Percentiles rank a stretch among this genome's conserved stretches.
phyloP scores from a whole-genome alignment of 2,113 vertebrate genomes.

The Gambusia holbrooki region DNA sequence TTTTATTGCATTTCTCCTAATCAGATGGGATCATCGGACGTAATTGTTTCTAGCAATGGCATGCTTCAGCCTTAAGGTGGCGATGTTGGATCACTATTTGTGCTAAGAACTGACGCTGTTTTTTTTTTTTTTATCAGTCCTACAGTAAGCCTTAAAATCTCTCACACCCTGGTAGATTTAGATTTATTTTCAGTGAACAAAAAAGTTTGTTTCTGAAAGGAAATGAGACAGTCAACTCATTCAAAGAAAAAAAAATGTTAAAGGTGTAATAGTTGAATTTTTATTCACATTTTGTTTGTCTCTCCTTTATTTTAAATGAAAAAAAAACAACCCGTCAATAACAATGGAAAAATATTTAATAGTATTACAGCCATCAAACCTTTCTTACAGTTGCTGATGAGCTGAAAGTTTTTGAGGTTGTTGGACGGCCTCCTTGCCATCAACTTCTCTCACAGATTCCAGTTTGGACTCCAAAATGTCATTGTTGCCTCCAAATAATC shows the following conservation, averaged over 20 bases:
- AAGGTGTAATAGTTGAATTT: no score
- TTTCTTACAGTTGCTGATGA: no score
- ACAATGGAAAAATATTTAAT: neutral
- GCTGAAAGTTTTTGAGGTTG: no score
- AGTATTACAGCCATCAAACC: no score
- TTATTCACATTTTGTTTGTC: neutral
- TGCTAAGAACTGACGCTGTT: no score
- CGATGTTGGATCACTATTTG: conserved; percentile 22
- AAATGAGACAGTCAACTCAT: no score
- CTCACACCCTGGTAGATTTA: neutral
- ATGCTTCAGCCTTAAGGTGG: conserved; percentile 40
- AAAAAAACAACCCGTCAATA: neutral
- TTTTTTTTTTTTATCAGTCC: neutral
- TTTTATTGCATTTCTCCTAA: neutral
- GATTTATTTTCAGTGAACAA: neutral
- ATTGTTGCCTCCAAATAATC: no score
- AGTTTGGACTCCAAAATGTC: no score
- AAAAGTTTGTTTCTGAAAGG: no score
- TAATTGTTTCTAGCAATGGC: neutral
- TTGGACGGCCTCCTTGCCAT: no score
- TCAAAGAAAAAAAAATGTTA: no score
- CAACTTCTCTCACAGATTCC: no score
- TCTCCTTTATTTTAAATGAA: neutral
- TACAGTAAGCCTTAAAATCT: neutral
- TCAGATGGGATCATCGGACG: neutral